These are phyloP conservation scores for Phenganax subtilis DNA, from an alignment of 92 coral and sea anemone species.

Conservation along the genomic window DNA sequence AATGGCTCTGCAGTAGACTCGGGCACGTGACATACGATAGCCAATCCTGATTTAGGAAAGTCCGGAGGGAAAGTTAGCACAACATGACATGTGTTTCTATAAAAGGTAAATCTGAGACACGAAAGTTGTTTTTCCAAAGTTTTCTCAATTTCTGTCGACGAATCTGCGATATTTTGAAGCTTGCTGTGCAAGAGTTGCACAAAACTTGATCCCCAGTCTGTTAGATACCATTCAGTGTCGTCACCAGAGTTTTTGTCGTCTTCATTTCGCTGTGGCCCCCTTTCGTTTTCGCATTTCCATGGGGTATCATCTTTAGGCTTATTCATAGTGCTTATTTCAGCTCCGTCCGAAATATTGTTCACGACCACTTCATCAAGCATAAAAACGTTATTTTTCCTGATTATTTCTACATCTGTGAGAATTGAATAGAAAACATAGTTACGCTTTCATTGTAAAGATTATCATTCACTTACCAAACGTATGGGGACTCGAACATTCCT, in stretches of 20 bases:
- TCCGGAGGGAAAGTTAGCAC: not conserved
- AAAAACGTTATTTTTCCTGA: constrained; percentile 31
- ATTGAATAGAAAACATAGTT: not conserved
- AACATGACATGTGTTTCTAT: not conserved
- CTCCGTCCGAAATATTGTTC: not conserved
- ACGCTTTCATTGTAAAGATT: no score
- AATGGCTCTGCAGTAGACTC: not conserved
- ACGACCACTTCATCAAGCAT: not conserved
- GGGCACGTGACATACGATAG: not conserved
- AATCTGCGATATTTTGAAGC: constrained; percentile 62
- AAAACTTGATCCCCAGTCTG: not conserved
- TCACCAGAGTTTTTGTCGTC: not conserved
- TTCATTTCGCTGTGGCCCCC: not conserved
- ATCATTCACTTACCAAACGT: no score
- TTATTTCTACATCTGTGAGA: constrained; percentile 6
- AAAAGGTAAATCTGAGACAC: constrained; percentile 8
- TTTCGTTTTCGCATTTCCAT: not conserved
- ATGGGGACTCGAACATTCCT: no score
- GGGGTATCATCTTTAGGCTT: not conserved
- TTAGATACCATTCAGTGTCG: not conserved
- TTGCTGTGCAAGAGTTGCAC: constrained; percentile 45
- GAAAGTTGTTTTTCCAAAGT: not conserved
- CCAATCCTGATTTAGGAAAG: not conserved
- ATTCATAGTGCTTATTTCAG: not conserved
- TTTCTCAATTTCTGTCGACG: constrained; percentile 65